These are phyloP conservation scores for Henricia sp. DNA, from an alignment of 53 echinoderm and acorn worm species.

Conservation along the genomic window DNA sequence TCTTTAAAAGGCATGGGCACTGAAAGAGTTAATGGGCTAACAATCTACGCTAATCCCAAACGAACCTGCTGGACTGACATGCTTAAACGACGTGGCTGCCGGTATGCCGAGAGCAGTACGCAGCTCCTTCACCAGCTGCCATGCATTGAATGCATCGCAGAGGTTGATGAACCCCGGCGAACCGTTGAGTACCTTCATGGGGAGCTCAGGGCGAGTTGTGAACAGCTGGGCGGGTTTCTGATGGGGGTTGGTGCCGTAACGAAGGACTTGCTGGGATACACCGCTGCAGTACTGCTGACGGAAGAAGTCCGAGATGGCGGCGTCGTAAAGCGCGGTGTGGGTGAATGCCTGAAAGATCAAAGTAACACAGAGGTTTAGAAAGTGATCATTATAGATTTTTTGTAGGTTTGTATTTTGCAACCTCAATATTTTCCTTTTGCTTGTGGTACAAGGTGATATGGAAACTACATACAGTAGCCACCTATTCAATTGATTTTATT, in stretches of 20 bases:
- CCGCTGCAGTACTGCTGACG: conserved; percentile 84
- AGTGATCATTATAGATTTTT: neutral
- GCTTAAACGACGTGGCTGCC: conserved; percentile 94
- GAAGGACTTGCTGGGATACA: conserved; percentile 77
- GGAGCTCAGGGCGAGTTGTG: conserved; percentile 77
- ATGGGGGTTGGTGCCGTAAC: conserved; percentile 97
- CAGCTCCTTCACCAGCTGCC: conserved; percentile 91
- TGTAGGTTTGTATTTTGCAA: neutral
- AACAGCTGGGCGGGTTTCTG: conserved; percentile 96
- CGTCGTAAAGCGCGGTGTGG: conserved; percentile 92
- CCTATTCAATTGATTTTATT: too few species aligned
- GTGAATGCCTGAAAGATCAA: conserved; percentile 80
- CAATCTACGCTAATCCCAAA: neutral
- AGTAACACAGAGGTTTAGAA: neutral
- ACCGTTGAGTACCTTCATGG: conserved; percentile 88
- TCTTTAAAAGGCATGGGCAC: neutral
- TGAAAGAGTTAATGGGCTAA: too few species aligned
- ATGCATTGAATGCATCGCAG: conserved; percentile 93
- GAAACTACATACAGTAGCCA: too few species aligned
- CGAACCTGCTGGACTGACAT: conserved; percentile 95
- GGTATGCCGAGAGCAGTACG: conserved; percentile 79
- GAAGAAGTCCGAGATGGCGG: conserved; percentile 92
- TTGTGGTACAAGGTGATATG: too few species aligned
- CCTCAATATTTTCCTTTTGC: neutral
- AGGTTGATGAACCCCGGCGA: conserved; percentile 96